These are phyloP conservation scores for Leptodactylus fallax DNA, from an alignment of 2,797 vertebrate species.

Conservation along the genomic window DNA sequence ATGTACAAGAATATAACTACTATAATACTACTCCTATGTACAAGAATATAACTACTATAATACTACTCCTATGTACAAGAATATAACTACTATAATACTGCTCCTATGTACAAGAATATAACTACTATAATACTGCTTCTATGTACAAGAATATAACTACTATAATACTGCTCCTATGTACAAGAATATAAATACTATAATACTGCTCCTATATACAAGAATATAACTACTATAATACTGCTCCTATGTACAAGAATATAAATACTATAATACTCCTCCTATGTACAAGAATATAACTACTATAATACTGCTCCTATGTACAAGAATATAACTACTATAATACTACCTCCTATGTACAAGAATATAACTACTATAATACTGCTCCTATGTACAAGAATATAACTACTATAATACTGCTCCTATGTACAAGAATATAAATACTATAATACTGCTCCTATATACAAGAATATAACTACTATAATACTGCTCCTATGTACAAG, in stretches of 20 bases:
- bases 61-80: slow-evolving; percentile 6
- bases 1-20: slow-evolving; percentile 12
- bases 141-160: slow-evolving; percentile 5
- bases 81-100: slow-evolving; percentile 27
- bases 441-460: slow-evolving; percentile 2
- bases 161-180: slow-evolving; percentile 5
- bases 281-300: slow-evolving; percentile 22
- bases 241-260: not conserved
- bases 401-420: slow-evolving; percentile 10
- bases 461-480: slow-evolving; percentile 6
- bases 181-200: slow-evolving; percentile 19
- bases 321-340: slow-evolving; percentile 11
- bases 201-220: slow-evolving; percentile 10
- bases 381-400: slow-evolving; percentile 14
- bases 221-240: slow-evolving; percentile 5
- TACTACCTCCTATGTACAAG: not conserved
- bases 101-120: slow-evolving; percentile 16
- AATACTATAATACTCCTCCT: slow-evolving; percentile 14
- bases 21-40: slow-evolving; percentile 3
- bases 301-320: slow-evolving; percentile 22
- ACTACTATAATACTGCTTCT: slow-evolving; percentile 10
- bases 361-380: slow-evolving; percentile 9
- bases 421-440: slow-evolving; percentile 13
- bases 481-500: not conserved
- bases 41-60: slow-evolving; percentile 29